Conservation (phyloP, 2,797 vertebrate species). For the Brachyrhaphis roseni region DNA sequence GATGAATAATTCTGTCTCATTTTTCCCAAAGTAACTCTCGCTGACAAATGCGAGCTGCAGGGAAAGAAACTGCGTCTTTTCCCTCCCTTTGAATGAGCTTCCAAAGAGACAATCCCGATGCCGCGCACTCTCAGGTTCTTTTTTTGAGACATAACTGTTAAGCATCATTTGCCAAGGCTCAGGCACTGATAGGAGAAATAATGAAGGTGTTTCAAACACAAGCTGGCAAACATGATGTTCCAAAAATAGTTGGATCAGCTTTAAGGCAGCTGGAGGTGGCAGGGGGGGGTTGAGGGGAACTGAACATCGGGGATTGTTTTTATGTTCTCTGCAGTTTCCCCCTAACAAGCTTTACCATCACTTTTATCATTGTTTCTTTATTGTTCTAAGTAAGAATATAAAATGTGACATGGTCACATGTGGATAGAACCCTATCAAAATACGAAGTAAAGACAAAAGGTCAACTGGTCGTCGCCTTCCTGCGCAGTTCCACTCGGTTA, state of each 20-base stretch:
- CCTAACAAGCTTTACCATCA: background rate
- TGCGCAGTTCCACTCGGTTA: too few relatives aligned
- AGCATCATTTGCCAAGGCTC: conserved; percentile 19
- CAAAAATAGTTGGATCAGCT: background rate
- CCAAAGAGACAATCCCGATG: conserved; percentile 12
- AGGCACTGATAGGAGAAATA: conserved; percentile 2
- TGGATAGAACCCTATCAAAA: background rate
- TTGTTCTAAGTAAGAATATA: conserved; percentile 1
- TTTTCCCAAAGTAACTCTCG: conserved; percentile 17
- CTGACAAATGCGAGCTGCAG: conserved; percentile 32
- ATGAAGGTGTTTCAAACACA: conserved; percentile 20
- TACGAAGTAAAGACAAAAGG: background rate
- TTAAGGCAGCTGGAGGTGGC: background rate
- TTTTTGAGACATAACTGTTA: conserved; percentile 3
- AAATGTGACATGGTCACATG: background rate
- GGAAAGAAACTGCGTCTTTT: conserved; percentile 9
- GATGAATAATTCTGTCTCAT: conserved; percentile 63
- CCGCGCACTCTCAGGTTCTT: background rate
- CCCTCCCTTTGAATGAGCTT: conserved; percentile 1
- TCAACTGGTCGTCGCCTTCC: background rate
- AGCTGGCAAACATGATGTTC: conserved; percentile 14
- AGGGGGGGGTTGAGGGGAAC: background rate
- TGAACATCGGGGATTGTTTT: conserved; percentile 5
- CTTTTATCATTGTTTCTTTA: conserved; percentile 12
- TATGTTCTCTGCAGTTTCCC: background rate